Base-by-base conservation (phyloP, 2,797 vertebrate species). In the Lateolabrax maculatus region DNA sequence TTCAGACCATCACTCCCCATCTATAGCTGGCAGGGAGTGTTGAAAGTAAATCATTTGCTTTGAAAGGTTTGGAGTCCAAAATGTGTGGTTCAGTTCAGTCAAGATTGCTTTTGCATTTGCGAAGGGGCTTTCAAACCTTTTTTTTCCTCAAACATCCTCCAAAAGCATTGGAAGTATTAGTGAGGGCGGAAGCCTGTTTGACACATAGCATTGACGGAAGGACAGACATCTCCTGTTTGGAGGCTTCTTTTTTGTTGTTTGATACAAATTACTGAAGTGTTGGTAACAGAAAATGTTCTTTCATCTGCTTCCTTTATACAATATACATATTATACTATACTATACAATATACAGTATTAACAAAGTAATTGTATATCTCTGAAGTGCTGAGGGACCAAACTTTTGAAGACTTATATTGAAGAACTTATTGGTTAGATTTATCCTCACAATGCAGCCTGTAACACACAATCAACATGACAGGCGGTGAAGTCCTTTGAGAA, bases 31-130 rank as follows among this genome's bases (percentile, higher is more conserved):
- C 63, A 68, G 71, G 9, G 51, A 29, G 48, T 7, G 75, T 21
- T 75, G 55, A 80, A 52, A 81, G 67, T 41, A 73, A 80, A 77
- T 62, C 8, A 51, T 77, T 79, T 51, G 29, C 52, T 79, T 66
- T 83, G 55, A 83, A 77, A 82, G 67, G 44, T 77, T 75, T 79
- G 39, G 34, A 55, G 70, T 49, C 49, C 29, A 23, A 87, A 75
- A 76, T 51, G 25, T 63, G 65, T 19, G 31, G 25, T 25, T 79
- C 37, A 6, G 9, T 44, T 72, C 19, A 1, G 44, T 63, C 56
- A 29, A 41, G 48, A 65, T 85, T 79, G 57, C 51, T 72, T 37
- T 62, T 53, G 70, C 57, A 43, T 75, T 69, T 84, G 62, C 74
- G 49, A 52, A 80, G 39, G 9, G 23, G 41, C 37, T 70, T 80